phyloP scores from a whole-genome alignment of 2,888 invertebrate species.

The Tetragonisca angustula region DNA sequence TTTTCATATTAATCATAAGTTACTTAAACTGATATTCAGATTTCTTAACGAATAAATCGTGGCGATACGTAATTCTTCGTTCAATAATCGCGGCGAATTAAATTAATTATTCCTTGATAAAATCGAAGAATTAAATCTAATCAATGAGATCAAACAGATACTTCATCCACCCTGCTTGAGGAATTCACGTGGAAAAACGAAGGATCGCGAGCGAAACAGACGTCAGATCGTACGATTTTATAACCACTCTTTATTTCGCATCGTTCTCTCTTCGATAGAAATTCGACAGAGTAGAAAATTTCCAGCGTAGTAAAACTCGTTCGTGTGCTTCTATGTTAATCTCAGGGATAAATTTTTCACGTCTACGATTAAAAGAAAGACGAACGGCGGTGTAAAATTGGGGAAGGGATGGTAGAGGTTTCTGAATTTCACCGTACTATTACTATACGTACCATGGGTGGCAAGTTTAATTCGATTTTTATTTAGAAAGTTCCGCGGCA shows the following conservation, averaged over 20 bases:
- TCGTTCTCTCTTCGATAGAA: background rate
- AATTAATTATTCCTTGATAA: no score
- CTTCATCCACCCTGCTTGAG: no score
- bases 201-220: background rate
- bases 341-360: background rate
- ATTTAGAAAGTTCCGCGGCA: constrained; percentile 45
- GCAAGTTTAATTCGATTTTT: constrained; percentile 60
- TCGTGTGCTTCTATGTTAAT: background rate
- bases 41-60: no score
- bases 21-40: no score
- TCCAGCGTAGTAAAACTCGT: background rate
- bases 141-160: no score
- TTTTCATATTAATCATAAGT: no score
- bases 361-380: background rate
- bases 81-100: no score
- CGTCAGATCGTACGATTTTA: constrained; percentile 2
- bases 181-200: background rate
- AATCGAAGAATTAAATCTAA: no score
- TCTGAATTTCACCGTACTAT: background rate
- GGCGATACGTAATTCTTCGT: no score
- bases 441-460: background rate
- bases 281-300: background rate
- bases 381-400: background rate
- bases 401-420: background rate
- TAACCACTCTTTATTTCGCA: background rate